Evolutionary conservation across 2,888 invertebrate species (phyloP).

Genomic region (Gari tellinella): DNA sequence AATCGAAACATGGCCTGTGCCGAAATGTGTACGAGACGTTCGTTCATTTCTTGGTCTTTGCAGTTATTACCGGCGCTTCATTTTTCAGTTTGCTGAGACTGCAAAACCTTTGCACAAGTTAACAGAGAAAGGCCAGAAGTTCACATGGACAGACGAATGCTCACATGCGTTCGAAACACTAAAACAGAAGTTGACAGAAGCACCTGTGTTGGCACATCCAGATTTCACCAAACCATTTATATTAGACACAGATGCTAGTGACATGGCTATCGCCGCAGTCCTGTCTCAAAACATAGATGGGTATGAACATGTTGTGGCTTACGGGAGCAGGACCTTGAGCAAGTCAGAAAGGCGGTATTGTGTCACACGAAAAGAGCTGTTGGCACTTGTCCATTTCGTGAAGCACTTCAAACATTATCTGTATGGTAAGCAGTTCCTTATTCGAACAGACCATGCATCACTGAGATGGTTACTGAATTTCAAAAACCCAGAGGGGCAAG

Average conservation of each 20-base stretch:
- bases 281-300: constrained; percentile 30
- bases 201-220: constrained; percentile 25
- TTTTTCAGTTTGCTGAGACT: no score
- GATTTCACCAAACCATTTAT: constrained; percentile 12
- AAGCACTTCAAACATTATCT: no score
- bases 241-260: no score
- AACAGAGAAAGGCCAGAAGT: constrained; percentile 23
- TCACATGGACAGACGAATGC: constrained; percentile 24
- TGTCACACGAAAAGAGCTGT: no score
- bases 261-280: constrained; percentile 14
- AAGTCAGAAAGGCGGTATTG: constrained; percentile 8
- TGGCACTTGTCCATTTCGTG: no score
- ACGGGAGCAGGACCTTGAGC: constrained; percentile 12
- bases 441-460: no score
- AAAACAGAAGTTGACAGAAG: constrained; percentile 13
- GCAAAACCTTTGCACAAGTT: no score
- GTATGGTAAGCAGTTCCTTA: no score
- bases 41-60: no score
- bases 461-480: constrained; percentile 15
- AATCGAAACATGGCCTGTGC: constrained; percentile 22
- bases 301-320: constrained; percentile 11
- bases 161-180: constrained; percentile 13
- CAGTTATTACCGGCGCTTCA: no score
- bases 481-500: constrained; percentile 8
- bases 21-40: no score